Conservation (phyloP, 2,797 vertebrate species). For the Gobionotothen gibberifrons region DNA sequence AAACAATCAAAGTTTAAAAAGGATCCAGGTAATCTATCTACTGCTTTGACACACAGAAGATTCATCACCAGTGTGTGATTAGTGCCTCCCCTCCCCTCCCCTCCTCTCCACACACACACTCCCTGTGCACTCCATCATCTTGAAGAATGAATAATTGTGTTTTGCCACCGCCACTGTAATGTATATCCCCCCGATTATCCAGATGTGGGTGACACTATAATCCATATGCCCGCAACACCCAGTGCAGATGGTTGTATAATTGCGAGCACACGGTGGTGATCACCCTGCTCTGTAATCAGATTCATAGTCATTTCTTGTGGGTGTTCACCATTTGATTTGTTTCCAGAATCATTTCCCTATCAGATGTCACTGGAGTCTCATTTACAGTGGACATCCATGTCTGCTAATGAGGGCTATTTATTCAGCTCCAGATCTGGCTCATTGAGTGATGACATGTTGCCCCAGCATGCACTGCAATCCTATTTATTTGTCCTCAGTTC, state of each 20-base stretch:
- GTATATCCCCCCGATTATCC: constrained; percentile 67
- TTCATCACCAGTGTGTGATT: constrained; percentile 71
- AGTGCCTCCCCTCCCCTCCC: constrained; percentile 49
- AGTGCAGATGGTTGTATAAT: constrained; percentile 76
- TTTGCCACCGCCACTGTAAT: constrained; percentile 58
- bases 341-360: constrained; percentile 48
- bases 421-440: constrained; percentile 53
- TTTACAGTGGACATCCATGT: constrained; percentile 47
- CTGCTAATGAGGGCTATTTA: constrained; percentile 63
- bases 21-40: constrained; percentile 44
- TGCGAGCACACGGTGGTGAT: constrained; percentile 61
- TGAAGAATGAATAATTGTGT: constrained; percentile 71
- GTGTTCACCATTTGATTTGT: constrained; percentile 46
- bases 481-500: constrained; percentile 45
- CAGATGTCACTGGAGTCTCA: constrained; percentile 36
- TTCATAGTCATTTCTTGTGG: constrained; percentile 57
- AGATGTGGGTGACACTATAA: constrained; percentile 70
- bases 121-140: constrained; percentile 68
- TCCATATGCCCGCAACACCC: constrained; percentile 63
- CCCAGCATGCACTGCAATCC: constrained; percentile 33
- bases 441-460: constrained; percentile 53
- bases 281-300: constrained; percentile 63
- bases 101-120: constrained; percentile 43
- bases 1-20: constrained; percentile 23
- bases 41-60: constrained; percentile 54